phyloP scores from a whole-genome alignment of 2,888 invertebrate genomes.

The Gastracanthus pulcherrimus region DNA sequence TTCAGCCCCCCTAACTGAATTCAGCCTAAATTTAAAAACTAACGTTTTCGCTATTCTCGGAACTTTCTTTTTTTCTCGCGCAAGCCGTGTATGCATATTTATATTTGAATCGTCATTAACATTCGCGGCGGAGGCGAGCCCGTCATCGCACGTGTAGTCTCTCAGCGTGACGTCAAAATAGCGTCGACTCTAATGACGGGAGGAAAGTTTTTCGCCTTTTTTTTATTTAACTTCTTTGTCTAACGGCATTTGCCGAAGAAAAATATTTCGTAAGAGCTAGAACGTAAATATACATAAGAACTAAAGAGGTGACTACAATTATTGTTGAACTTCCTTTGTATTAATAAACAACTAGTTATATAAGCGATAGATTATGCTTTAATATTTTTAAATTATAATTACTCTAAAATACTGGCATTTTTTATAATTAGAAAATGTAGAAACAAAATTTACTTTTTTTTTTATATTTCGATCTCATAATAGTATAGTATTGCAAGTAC shows the following conservation, averaged over 20 bases:
- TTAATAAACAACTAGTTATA: no score
- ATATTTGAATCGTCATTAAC: neutral
- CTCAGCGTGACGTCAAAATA: conserved; percentile 17
- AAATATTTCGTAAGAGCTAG: neutral
- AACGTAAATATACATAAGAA: neutral
- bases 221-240: neutral
- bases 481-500: no score
- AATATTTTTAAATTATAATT: no score
- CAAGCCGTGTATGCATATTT: neutral
- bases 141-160: conserved; percentile 18
- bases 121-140: neutral
- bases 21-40: conserved; percentile 15
- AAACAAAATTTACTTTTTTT: no score
- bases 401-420: no score
- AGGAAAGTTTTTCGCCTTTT: neutral
- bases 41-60: neutral
- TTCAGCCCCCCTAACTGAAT: neutral
- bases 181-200: neutral
- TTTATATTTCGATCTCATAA: no score
- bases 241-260: neutral
- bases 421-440: no score
- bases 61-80: neutral
- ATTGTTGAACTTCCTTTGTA: neutral
- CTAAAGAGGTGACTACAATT: neutral
- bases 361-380: no score